Evolutionary conservation across 2,888 invertebrate genomes (phyloP).

Genomic region (Xylota sylvarum): DNA sequence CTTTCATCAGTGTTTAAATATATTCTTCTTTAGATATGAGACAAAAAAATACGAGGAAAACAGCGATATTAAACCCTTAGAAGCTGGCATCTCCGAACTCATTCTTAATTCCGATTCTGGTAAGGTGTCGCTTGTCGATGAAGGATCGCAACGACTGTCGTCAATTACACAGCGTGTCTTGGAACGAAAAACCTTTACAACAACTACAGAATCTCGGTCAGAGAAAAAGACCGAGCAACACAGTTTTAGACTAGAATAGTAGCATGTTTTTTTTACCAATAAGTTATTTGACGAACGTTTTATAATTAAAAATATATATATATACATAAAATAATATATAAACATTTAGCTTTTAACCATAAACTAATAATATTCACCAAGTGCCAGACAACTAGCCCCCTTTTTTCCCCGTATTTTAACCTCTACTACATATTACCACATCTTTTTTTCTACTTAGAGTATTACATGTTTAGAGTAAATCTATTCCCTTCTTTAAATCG

Average conservation of each 20-base stretch:
- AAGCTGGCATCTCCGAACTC: conserved; percentile 83
- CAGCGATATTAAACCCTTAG: conserved; percentile 82
- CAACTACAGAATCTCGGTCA: conserved; percentile 83
- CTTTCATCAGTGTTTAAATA: not conserved
- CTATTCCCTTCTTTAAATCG: not conserved
- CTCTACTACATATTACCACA: conserved; percentile 30
- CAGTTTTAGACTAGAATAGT: conserved; percentile 84
- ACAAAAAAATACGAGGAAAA: conserved; percentile 84
- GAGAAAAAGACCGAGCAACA: conserved; percentile 84
- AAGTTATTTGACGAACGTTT: conserved; percentile 43
- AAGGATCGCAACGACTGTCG: conserved; percentile 83
- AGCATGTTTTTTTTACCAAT: conserved; percentile 32
- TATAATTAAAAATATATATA: conserved; percentile 42
- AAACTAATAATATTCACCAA: conserved; percentile 71
- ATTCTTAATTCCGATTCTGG: conserved; percentile 83
- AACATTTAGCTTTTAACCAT: conserved; percentile 71
- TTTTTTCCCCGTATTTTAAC: conserved; percentile 13
- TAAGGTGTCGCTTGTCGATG: conserved; percentile 83
- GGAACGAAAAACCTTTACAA: conserved; percentile 84
- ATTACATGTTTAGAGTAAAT: conserved; percentile 20
- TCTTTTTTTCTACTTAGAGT: conserved; percentile 18
- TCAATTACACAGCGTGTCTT: conserved; percentile 85
- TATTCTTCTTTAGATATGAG: conserved; percentile 82
- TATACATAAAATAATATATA: conserved; percentile 64
- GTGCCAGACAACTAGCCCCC: conserved; percentile 72